These are phyloP conservation scores for Agrochola lota DNA, from an alignment of 2,888 invertebrate genomes.

Conservation along the genomic window DNA sequence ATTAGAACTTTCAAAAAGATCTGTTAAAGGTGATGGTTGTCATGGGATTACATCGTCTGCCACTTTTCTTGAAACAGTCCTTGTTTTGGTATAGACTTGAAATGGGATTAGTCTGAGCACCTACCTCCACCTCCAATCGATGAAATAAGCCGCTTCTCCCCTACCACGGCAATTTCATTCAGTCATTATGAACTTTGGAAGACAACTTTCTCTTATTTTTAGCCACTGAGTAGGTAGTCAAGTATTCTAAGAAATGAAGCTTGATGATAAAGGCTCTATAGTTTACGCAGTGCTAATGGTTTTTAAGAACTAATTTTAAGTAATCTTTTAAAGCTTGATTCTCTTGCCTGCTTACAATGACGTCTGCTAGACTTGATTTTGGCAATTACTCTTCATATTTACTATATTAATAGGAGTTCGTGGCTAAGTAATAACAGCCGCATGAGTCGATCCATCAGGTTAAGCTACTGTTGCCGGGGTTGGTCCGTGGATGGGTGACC, in stretches of 20 bases:
- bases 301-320: constrained; percentile 7
- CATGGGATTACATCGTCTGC: constrained; percentile 45
- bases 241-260: constrained; percentile 18
- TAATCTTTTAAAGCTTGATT: neutral
- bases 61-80: constrained; percentile 49
- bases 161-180: constrained; percentile 43
- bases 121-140: constrained; percentile 55
- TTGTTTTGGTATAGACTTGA: constrained; percentile 58
- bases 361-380: neutral
- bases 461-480: no score
- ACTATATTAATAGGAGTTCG: no score
- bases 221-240: constrained; percentile 5
- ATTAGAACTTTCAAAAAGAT: constrained; percentile 30
- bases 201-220: constrained; percentile 26
- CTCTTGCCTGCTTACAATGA: neutral
- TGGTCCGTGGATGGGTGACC: no score
- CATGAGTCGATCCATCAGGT: no score
- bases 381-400: neutral
- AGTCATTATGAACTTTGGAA: constrained; percentile 34
- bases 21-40: constrained; percentile 19
- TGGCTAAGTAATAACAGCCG: no score
- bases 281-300: constrained; percentile 19
- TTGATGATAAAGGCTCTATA: constrained; percentile 10
- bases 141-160: constrained; percentile 52
- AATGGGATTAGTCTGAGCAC: constrained; percentile 63